These are phyloP conservation scores for Galleria mellonella DNA, from an alignment of 1,140 invertebrate genomes.

Conservation along the genomic window DNA sequence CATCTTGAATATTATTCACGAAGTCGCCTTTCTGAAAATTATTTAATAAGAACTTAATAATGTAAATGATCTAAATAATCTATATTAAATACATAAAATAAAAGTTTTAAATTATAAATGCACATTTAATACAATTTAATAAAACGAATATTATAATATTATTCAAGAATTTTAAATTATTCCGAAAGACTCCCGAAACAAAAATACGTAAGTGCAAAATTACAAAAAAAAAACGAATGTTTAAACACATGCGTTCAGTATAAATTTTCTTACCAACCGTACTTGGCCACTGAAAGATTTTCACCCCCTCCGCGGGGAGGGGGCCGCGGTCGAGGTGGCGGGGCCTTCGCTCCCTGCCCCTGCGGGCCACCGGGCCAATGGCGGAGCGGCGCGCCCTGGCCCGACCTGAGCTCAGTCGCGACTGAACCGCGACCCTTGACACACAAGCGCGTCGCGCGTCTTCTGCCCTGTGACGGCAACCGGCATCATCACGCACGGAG, in stretches of 20 bases:
- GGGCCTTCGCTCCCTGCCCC: conserved; percentile 68
- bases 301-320: conserved; percentile 39
- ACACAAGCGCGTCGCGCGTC: conserved; percentile 54
- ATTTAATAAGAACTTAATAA: not conserved
- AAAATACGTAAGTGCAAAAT: no score
- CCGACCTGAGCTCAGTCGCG: conserved; percentile 68
- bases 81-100: no score
- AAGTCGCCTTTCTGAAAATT: not conserved
- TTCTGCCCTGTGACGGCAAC: conserved; percentile 41
- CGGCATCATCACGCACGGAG: conserved; percentile 72
- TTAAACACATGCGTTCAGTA: conserved; percentile 11
- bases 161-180: no score
- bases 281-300: conserved; percentile 57
- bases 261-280: conserved; percentile 54
- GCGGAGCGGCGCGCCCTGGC: conserved; percentile 58
- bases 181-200: no score
- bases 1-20: not conserved
- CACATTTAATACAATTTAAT: no score
- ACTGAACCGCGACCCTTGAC: conserved; percentile 67
- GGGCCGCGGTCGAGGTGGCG: conserved; percentile 62
- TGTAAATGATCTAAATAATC: not conserved
- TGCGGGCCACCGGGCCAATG: conserved; percentile 67
- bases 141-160: no score
- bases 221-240: not conserved
- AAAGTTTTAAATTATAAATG: no score